A percentile compares a stretch with the other conserved stretches of the same genome.
Conservation (phyloP, 2,888 invertebrate genomes). For the Ceriagrion tenellum region DNA sequence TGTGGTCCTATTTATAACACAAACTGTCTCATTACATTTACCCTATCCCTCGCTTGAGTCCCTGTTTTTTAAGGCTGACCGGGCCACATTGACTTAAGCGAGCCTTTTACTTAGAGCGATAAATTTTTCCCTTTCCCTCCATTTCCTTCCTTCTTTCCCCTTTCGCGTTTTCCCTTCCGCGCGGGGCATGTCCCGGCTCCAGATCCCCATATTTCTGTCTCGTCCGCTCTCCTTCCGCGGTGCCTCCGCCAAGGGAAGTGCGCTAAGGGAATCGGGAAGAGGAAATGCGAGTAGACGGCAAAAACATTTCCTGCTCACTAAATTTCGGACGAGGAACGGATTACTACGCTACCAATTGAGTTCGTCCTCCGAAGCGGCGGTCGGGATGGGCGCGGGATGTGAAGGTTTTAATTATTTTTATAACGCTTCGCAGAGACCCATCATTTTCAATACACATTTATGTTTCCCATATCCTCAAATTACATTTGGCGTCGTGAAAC, state of each 20-base stretch:
- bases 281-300: slow-evolving; percentile 10
- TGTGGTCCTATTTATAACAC: no score
- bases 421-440: neutral
- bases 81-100: neutral
- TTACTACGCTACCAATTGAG: neutral
- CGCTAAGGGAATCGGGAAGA: neutral
- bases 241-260: neutral
- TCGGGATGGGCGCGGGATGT: neutral
- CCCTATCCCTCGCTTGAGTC: no score
- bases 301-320: slow-evolving; percentile 18
- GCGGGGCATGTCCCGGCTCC: neutral
- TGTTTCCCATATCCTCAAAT: neutral
- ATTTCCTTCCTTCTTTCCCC: neutral
- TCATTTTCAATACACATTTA: neutral
- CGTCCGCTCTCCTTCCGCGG: neutral
- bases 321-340: neutral
- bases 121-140: neutral
- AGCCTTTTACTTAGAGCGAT: neutral
- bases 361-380: neutral
- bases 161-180: neutral
- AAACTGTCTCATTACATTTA: no score
- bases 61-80: neutral
- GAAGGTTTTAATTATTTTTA: neutral
- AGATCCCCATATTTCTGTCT: neutral
- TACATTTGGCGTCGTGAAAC: neutral